phyloP scores from a whole-genome alignment of 2,797 vertebrate genomes.

The Pogonophryne albipinna region DNA sequence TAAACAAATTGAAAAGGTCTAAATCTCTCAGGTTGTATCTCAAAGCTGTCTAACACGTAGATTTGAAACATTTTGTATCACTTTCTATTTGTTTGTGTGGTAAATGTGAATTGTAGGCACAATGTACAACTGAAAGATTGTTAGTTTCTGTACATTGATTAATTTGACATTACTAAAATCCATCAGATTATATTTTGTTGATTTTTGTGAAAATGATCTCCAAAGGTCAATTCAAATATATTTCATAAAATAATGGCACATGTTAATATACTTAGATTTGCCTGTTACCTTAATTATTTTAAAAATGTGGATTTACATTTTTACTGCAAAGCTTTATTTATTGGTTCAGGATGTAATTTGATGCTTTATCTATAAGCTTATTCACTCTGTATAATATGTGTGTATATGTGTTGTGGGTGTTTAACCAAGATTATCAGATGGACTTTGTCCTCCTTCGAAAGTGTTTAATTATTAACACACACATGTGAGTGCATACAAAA shows the following conservation, averaged over 20 bases:
- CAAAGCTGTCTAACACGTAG: slow-evolving; percentile 26
- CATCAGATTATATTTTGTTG: not conserved
- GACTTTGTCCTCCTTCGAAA: slow-evolving; percentile 76
- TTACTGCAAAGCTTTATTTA: not conserved
- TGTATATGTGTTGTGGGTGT: slow-evolving; percentile 27
- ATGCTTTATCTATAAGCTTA: not conserved
- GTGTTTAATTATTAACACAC: slow-evolving; percentile 79
- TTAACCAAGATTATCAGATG: slow-evolving; percentile 64
- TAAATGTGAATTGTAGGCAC: slow-evolving; percentile 1
- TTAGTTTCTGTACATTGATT: slow-evolving; percentile 8
- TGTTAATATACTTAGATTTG: not conserved
- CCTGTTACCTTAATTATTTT: not conserved
- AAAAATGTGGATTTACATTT: not conserved
- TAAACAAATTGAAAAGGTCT: slow-evolving; percentile 27
- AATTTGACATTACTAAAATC: not conserved
- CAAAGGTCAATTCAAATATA: not conserved
- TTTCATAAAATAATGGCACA: not conserved
- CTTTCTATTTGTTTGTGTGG: slow-evolving; percentile 18
- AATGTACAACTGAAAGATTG: slow-evolving; percentile 18
- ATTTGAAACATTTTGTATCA: slow-evolving; percentile 21
- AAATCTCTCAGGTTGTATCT: not conserved
- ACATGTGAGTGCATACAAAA: slow-evolving; percentile 12
- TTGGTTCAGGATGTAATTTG: not conserved
- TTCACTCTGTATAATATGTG: slow-evolving; percentile 3
- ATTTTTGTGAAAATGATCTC: slow-evolving; percentile 10